Conservation (phyloP, 2,113 vertebrate species). For the Mesitornis unicolor region DNA sequence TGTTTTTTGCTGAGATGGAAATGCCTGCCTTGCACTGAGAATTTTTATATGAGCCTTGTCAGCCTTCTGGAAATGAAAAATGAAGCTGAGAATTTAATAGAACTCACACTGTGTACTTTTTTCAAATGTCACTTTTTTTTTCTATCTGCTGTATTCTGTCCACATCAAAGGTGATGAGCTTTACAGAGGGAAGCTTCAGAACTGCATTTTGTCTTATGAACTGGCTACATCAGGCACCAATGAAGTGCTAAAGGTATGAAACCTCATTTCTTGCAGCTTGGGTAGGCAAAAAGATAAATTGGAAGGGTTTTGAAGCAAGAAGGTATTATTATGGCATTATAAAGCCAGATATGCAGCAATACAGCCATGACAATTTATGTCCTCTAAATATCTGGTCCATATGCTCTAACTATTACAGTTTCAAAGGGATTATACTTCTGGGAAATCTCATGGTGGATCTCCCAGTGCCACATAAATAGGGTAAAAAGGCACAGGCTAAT, state of each 20-base stretch:
- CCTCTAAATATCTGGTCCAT: background rate
- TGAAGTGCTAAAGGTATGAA: background rate
- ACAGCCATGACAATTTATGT: background rate
- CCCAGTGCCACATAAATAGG: background rate
- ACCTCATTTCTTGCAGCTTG: background rate
- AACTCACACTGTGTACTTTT: background rate
- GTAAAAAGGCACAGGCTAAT: background rate
- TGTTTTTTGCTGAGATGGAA: background rate
- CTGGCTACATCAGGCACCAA: background rate
- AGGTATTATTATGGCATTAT: background rate
- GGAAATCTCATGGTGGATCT: background rate
- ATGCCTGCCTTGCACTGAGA: background rate
- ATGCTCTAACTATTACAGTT: background rate
- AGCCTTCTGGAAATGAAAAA: slow-evolving; percentile 29
- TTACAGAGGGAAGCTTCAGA: background rate
- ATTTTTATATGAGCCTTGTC: background rate
- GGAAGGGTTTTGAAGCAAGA: background rate
- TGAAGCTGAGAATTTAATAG: slow-evolving; percentile 14
- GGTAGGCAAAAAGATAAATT: slow-evolving; percentile 3
- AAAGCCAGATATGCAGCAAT: slow-evolving; percentile 8
- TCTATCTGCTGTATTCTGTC: background rate
- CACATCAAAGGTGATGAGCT: slow-evolving; percentile 15
- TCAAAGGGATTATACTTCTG: background rate
- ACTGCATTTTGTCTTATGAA: background rate
- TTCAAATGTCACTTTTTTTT: background rate